Evolutionary conservation across 2,113 vertebrate genomes (phyloP), one percentile per base, ranked within the genome.

Genomic region (Atherinomorus stipes): DNA sequence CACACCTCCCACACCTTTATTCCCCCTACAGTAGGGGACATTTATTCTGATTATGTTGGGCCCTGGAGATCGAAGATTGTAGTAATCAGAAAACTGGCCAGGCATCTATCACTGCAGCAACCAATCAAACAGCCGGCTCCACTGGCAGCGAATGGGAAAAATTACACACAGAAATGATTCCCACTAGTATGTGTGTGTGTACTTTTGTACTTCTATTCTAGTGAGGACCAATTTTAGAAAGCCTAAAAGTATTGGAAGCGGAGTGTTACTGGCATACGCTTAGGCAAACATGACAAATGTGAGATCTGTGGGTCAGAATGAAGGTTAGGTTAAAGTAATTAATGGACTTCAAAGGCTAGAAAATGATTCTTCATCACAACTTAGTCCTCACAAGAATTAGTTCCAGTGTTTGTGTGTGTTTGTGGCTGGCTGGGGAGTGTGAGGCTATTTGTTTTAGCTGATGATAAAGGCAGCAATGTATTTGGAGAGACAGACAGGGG

Each of bases 31-130:
- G 80, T 80, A 65, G 69, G 78, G 87, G 85, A 91, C 93, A 94
- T 94, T 94, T 92, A 93, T 94, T 93, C 90, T 93, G 90, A 93
- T 94, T 94, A 93, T 84, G 83, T 88, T 85, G 87, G 85, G 84
- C 78, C 85, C 91, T 74, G 88, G 86, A 92, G 91, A 93, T 93
- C 93, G 93, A 94, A 93, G 87, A 89, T 89, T 88, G 84, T 87
- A 85, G 92, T 94, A 92, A 94, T 94, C 93, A 94, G 87, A 94
- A 94, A 94, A 93, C 90, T 90, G 92, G 88, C 93, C 86, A 66
- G 83, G 88, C 92, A 94, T 94, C 91, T 93, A 94, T 94, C 94
- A 94, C 86, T 63, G 82, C 90, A 85, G 84, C 85, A 92, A 92
- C 93, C 92, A 93, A 94, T 94, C 93, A 93, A 92, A 93, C 77